Percentiles rank a stretch among this genome's conserved stretches.
These are phyloP conservation scores for Dicrurus megarhynchus DNA, from an alignment of 2,113 vertebrate species.

Conservation along the genomic window DNA sequence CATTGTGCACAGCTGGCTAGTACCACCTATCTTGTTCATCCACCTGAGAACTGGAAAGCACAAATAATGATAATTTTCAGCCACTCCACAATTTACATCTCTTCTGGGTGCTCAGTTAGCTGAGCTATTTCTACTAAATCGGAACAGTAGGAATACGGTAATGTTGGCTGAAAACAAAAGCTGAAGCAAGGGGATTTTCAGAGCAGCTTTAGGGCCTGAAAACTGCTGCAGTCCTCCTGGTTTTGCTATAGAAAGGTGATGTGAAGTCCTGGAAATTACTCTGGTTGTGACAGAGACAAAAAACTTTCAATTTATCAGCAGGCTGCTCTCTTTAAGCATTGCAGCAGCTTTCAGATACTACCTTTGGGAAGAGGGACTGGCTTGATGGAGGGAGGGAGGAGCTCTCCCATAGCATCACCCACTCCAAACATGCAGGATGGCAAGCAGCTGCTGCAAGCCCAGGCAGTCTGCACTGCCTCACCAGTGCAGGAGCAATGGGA, in stretches of 20 bases:
- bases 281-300: background rate
- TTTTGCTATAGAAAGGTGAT: background rate
- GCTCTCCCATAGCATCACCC: background rate
- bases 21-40: background rate
- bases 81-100: background rate
- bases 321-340: background rate
- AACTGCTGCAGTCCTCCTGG: background rate
- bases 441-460: background rate
- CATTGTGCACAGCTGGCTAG: background rate
- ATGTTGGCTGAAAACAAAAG: background rate
- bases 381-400: background rate
- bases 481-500: background rate
- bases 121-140: background rate
- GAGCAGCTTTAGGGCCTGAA: background rate
- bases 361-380: background rate
- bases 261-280: background rate
- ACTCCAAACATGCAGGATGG: background rate
- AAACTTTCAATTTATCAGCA: background rate
- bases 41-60: background rate
- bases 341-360: background rate
- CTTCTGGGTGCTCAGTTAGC: background rate
- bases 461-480: rapidly evolving
- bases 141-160: background rate
- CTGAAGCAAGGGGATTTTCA: background rate
- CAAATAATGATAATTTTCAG: background rate